Evolutionary conservation across 2,888 invertebrate species (phyloP).

Genomic region (Malthinus flaveolus): DNA sequence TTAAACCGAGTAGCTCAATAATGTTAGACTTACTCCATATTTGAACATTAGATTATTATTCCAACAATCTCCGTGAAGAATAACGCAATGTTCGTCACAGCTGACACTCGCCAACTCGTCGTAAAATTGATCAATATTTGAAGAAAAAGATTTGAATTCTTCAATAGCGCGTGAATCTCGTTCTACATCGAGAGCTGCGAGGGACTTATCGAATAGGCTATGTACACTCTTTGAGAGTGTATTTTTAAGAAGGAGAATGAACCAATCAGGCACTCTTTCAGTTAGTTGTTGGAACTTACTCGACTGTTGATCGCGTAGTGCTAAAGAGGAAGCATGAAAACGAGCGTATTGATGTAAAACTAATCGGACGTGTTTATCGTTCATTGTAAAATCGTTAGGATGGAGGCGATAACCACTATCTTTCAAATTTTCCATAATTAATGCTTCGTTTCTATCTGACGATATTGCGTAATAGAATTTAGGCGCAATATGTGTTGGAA

Average conservation of each 20-base stretch:
- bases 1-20: not conserved
- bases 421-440: conserved; percentile 6
- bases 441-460: not conserved
- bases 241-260: too few species aligned
- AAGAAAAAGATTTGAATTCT: too few species aligned
- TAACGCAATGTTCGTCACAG: not conserved
- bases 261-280: not conserved
- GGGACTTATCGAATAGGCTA: too few species aligned
- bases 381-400: not conserved
- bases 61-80: conserved; percentile 13
- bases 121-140: not conserved
- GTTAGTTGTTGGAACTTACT: too few species aligned
- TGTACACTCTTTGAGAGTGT: too few species aligned
- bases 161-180: too few species aligned
- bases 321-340: conserved; percentile 6
- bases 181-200: too few species aligned
- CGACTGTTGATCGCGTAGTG: not conserved
- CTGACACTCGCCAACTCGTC: not conserved
- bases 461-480: conserved; percentile 36
- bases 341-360: not conserved
- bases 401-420: conserved; percentile 2
- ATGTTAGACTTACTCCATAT: conserved; percentile 4
- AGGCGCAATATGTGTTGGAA: conserved; percentile 31
- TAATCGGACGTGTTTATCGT: not conserved
- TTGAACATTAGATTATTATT: conserved; percentile 13